A percentile compares a stretch with the other conserved stretches of the same genome.
Evolutionary conservation across 2,113 vertebrate species (phyloP).

Genomic region (Erythrolamprus reginae): DNA sequence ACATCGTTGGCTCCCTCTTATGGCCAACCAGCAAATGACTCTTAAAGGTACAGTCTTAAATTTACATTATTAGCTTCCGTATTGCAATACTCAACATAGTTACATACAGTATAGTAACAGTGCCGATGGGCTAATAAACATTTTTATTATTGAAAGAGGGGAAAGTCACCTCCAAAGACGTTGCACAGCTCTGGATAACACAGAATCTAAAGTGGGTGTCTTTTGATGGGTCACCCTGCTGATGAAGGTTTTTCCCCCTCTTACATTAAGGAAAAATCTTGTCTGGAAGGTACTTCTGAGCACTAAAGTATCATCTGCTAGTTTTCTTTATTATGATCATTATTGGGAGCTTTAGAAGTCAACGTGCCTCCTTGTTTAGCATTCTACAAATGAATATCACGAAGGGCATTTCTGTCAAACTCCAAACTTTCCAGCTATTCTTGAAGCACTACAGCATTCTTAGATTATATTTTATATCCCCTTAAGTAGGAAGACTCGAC

Average conservation of each 20-base stretch:
- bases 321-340: not conserved
- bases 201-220: not conserved
- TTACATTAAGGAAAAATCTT: not conserved
- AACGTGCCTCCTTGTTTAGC: not conserved
- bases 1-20: too few relatives aligned
- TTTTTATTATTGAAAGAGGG: constrained; percentile 4
- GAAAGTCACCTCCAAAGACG: not conserved
- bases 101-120: too few relatives aligned
- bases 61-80: too few relatives aligned
- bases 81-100: too few relatives aligned
- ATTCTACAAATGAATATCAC: not conserved
- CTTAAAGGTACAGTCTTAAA: too few relatives aligned
- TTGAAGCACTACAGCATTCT: not conserved
- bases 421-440: not conserved
- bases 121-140: constrained; percentile 16
- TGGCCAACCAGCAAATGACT: too few relatives aligned
- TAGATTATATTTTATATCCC: not conserved
- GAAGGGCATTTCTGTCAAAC: not conserved
- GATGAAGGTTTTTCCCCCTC: not conserved
- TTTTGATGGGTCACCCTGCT: not conserved
- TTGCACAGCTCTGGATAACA: not conserved
- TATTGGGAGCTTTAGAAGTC: not conserved
- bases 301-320: not conserved
- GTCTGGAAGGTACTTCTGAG: not conserved
- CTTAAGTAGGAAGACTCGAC: not conserved